Conservation (phyloP, 2,888 invertebrate species). For the Drosophila melanosoma region DNA sequence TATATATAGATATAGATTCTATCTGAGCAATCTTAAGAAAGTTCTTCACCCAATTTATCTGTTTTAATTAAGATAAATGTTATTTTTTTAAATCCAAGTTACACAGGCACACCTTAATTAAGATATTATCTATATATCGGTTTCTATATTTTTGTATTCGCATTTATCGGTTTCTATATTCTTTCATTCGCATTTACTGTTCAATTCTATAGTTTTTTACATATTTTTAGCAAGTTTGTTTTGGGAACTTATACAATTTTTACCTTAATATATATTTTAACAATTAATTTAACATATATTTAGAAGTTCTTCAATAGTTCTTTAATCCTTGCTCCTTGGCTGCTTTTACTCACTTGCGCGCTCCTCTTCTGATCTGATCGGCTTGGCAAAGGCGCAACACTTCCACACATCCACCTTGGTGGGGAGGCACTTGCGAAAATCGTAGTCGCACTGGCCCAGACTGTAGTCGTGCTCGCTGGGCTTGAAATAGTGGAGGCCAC, state of each 20-base stretch:
- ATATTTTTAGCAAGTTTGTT: neutral
- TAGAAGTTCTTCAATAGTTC: too few species aligned
- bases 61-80: too few species aligned
- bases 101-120: too few species aligned
- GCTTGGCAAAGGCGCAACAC: conserved; percentile 66
- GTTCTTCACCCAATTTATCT: too few species aligned
- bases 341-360: neutral
- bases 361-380: conserved; percentile 18
- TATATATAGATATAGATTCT: neutral
- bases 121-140: neutral
- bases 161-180: neutral
- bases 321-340: conserved; percentile 7
- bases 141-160: neutral
- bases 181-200: neutral
- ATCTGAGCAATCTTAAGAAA: neutral
- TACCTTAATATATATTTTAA: neutral
- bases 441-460: conserved; percentile 91
- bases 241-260: neutral
- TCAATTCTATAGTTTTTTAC: neutral
- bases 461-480: conserved; percentile 88
- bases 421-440: conserved; percentile 91
- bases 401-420: conserved; percentile 91
- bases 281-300: neutral
- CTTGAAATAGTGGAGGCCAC: conserved; percentile 95
- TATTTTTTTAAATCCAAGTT: too few species aligned